A percentile compares a stretch with the other conserved stretches of the same genome.
These are phyloP conservation scores for Drosophila gunungcola DNA, from an alignment of 1,140 invertebrate genomes.

Conservation along the genomic window DNA sequence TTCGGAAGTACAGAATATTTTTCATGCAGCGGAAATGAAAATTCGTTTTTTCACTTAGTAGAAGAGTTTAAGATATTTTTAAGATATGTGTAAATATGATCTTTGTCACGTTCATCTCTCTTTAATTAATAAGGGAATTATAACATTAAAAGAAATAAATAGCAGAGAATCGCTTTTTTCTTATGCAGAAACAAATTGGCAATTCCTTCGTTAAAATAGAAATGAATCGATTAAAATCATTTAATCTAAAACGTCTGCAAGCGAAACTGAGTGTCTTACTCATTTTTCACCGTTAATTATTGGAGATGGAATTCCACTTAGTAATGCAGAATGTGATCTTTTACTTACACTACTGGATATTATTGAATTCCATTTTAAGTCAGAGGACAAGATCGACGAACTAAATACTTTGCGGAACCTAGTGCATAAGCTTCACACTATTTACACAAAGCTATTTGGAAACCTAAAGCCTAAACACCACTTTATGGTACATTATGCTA, in stretches of 20 bases:
- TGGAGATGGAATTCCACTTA: no score
- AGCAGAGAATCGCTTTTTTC: neutral
- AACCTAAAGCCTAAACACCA: neutral
- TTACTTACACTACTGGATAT: neutral
- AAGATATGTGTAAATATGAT: no score
- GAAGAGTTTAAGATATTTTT: neutral
- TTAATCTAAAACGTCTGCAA: neutral
- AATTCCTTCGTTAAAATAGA: neutral
- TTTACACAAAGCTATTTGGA: neutral
- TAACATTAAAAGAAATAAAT: no score
- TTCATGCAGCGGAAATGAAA: neutral
- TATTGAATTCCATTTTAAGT: neutral
- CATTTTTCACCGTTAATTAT: conserved; percentile 1
- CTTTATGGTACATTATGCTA: neutral
- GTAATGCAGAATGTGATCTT: neutral
- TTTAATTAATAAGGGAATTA: no score
- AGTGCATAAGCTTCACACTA: neutral
- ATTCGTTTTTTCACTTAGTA: neutral
- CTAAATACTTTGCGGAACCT: neutral
- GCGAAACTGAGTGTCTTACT: neutral
- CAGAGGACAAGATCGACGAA: neutral
- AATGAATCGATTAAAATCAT: neutral
- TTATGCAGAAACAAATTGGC: neutral
- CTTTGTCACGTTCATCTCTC: no score
- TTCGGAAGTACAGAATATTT: neutral